Evolutionary conservation across 53 echinoderm and acorn worm species (phyloP), one percentile per base, ranked within the genome.

Genomic region (Echinometra lucunter): DNA sequence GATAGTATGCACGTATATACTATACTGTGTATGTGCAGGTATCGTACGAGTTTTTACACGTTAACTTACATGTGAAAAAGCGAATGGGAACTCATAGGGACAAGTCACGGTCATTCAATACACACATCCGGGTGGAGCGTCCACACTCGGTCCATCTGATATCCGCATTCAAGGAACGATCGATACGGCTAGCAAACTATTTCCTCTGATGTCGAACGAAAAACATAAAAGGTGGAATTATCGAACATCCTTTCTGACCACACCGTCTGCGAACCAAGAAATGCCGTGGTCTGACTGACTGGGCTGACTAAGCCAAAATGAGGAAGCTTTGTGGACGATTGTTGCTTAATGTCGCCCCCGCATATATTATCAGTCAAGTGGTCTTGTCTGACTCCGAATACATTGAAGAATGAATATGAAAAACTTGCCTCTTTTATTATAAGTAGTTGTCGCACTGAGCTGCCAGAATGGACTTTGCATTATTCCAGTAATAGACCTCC

Each of bases 21-120:
- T n/a, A n/a, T n/a, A 70, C 28, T 9, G 9, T 30, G 70, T 15
- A 10, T 28, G n/a, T n/a, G n/a, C n/a, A n/a, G n/a, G n/a, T n/a
- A n/a, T n/a, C n/a, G n/a, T n/a, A n/a, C 0, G 32, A 35, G 35
- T 35, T 12, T 35, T 35, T 2, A 15, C 72, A 72, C 72, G 15
- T 72, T 32, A 32, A n/a, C n/a, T n/a, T 70, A 70, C 70, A 13
- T 72, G 72, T 25, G 72, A 72, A 34, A 72, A 72, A 2, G 72
- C 72, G 32, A 72, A 42, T 42, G 78, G 19, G 42, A 78, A 78
- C 78, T 40, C 78, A 78, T 23, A 18, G 21, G 23, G 5, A 40
- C 78, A 40, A 42, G 78, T 38, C 38, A 78, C 78, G 78, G 78
- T 78, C 78, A 78, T 42, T 78, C 78, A 42, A 42, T 78, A 78